Percentiles rank a stretch among this genome's conserved stretches.
Evolutionary conservation across 2,113 vertebrate genomes (phyloP).

Genomic region (Sminthopsis crassicaudata): DNA sequence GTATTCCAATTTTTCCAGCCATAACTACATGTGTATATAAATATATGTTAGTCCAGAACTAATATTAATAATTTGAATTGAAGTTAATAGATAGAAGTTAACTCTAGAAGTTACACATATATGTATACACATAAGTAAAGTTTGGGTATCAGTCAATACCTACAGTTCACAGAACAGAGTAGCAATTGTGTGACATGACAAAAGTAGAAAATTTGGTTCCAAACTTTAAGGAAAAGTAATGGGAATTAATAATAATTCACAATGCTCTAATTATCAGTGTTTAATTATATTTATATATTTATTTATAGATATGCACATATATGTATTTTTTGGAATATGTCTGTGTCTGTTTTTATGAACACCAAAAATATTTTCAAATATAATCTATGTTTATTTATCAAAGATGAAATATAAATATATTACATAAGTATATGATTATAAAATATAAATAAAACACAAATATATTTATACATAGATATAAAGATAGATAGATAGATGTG

Average conservation of each 20-base stretch:
- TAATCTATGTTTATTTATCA: too few species aligned
- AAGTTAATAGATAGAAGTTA: neutral
- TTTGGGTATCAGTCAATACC: neutral
- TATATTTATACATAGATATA: neutral
- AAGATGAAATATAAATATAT: too few species aligned
- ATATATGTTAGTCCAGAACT: neutral
- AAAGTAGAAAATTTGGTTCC: neutral
- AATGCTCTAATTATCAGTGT: neutral
- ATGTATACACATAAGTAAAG: neutral
- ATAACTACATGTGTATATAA: neutral
- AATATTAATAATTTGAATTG: neutral
- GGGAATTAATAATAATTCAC: neutral
- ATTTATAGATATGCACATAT: too few species aligned
- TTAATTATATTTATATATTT: neutral
- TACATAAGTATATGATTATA: too few species aligned
- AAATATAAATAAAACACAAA: too few species aligned
- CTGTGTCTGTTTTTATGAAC: too few species aligned
- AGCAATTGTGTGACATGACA: neutral
- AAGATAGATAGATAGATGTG: neutral
- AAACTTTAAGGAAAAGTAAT: neutral
- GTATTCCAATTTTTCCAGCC: neutral
- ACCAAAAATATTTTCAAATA: too few species aligned
- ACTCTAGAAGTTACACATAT: neutral
- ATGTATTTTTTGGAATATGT: too few species aligned
- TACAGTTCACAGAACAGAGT: neutral